A percentile compares a stretch with the other conserved stretches of the same genome.
Conservation (phyloP, 53 echinoderm and acorn worm genomes). For the Apostichopus leukothele region DNA sequence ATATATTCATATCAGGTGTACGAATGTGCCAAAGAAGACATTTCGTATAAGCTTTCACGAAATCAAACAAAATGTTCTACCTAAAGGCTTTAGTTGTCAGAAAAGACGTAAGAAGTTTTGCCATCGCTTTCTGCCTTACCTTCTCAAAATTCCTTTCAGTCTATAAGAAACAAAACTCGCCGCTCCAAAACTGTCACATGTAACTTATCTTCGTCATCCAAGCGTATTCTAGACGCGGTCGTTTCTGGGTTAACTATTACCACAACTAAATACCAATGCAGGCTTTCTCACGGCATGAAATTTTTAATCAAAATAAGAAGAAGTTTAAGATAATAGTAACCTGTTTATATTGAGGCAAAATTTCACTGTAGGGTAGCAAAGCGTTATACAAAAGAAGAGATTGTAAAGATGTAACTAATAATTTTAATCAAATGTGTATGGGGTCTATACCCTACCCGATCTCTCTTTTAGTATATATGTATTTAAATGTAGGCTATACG, state of each 20-base stretch:
- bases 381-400: not conserved
- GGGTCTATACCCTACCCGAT: not conserved
- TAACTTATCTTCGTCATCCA: conserved; percentile 13
- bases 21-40: too few relatives aligned
- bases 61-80: too few relatives aligned
- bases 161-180: not conserved
- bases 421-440: conserved; percentile 1
- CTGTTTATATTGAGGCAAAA: conserved; percentile 11
- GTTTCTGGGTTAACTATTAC: conserved; percentile 40
- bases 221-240: not conserved
- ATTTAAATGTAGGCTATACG: not conserved
- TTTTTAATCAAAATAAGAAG: conserved; percentile 12
- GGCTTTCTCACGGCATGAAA: conserved; percentile 9
- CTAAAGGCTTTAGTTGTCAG: too few relatives aligned
- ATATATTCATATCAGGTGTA: too few relatives aligned
- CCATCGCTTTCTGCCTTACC: not conserved
- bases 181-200: conserved; percentile 35
- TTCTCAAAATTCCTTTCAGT: conserved; percentile 11
- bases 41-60: too few relatives aligned
- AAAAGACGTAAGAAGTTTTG: too few relatives aligned
- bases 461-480: not conserved
- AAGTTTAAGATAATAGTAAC: conserved; percentile 7
- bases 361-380: not conserved
- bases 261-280: not conserved
- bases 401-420: not conserved